These are phyloP conservation scores for Campopleginae sp. DNA, from an alignment of 2,888 invertebrate genomes.

Conservation along the genomic window DNA sequence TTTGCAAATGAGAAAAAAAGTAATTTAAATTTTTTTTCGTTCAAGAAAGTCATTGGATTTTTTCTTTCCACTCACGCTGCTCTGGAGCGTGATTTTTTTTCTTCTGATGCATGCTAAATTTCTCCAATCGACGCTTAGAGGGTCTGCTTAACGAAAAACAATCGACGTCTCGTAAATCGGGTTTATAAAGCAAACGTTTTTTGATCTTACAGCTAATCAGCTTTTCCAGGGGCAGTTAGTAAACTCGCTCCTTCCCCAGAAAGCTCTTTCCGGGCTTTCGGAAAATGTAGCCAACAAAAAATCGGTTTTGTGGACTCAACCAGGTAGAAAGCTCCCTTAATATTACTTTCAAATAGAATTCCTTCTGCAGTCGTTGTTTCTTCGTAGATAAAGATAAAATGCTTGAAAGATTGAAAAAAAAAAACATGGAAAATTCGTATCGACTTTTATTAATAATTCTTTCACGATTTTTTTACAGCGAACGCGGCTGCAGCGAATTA, in stretches of 20 bases:
- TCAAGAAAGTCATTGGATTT: neutral
- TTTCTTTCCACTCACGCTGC: neutral
- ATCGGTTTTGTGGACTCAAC: conserved; percentile 38
- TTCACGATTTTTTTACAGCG: conserved; percentile 74
- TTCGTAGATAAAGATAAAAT: conserved; percentile 20
- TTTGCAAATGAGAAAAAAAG: neutral
- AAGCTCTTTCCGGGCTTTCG: conserved; percentile 45
- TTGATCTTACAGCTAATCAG: conserved; percentile 46
- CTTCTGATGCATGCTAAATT: neutral
- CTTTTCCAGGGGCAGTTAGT: conserved; percentile 42
- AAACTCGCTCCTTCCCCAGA: conserved; percentile 41
- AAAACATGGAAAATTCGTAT: neutral
- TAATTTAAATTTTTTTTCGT: neutral
- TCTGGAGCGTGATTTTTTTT: conserved; percentile 3
- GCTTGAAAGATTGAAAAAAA: conserved; percentile 10
- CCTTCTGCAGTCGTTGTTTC: conserved; percentile 47
- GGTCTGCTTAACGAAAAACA: neutral
- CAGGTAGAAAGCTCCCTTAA: conserved; percentile 43
- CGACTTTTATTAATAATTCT: conserved; percentile 30
- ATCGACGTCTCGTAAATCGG: neutral
- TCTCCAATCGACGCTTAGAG: neutral
- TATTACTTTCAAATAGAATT: neutral
- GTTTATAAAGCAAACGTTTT: conserved; percentile 23
- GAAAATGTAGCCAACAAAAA: conserved; percentile 46
- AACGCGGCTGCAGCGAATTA: conserved; percentile 88